Evolutionary conservation across 2,888 invertebrate genomes (phyloP), one percentile per base, ranked within the genome.

Genomic region (Xestia sexstrigata): DNA sequence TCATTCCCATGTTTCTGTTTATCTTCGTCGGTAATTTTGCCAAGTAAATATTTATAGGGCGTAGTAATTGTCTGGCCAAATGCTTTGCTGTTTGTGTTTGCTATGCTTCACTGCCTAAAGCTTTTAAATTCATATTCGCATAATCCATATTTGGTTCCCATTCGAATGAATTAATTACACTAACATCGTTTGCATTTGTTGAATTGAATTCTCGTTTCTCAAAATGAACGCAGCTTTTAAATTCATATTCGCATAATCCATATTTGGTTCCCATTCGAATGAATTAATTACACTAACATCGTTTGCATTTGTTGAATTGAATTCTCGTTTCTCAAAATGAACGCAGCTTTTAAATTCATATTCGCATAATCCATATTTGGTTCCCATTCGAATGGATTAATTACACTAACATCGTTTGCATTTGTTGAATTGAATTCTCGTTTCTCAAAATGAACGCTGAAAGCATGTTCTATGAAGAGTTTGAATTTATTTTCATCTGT

Each of bases 11-110:
- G 66, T 78, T 70, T 20, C 75, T 87, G 88, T 90, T 89, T 91
- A 80, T 88, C 84, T 84, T 83, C 82, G 81, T 79, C 76, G 70
- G 86, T 85, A 90, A 91, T 92, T 91, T 84, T 60, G 78, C 80
- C 72, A 74, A 87, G 89, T 89, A 88, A 91, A 89, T 88, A 88
- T 87, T 88, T 87, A 74, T 72, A 72, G 63, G 76, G 71, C 74
- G 67, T 70, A 70, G 76, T 88, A 88, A 90, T 87, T 86, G 83
- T 78, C 39, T 72, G 77, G 73, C 81, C 82, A 87, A 88, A 88
- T 87, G 86, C 78, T 70, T 78, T 78, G 74, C 77, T 30, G 42
- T 78, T 84, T 84, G 52, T 83, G 70, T 84, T 81, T 73, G 55
- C 35, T 13, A 30, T 78, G 66, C 39, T 72, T 72, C 58, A 71